Evolutionary conservation across 2,113 vertebrate species (phyloP).

Genomic region (Mellivora capensis): DNA sequence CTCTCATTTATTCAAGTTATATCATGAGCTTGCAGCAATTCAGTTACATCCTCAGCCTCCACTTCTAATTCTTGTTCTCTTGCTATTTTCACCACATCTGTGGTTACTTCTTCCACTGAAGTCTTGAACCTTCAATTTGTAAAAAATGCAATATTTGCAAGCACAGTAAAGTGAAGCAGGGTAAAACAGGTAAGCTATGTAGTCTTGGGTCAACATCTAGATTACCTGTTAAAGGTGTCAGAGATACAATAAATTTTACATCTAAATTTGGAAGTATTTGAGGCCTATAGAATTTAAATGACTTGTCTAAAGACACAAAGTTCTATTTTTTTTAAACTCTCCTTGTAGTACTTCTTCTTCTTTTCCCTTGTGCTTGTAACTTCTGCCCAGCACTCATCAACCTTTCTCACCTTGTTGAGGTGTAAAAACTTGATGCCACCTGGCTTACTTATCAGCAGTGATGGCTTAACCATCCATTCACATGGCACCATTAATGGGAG

Average conservation of each 20-base stretch:
- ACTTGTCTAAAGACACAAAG: not conserved
- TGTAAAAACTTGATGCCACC: not conserved
- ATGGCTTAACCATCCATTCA: not conserved
- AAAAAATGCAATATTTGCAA: not conserved
- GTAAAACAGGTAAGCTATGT: not conserved
- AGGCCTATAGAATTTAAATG: not conserved
- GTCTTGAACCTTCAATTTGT: not conserved
- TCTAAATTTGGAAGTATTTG: not conserved
- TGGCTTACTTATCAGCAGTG: not conserved
- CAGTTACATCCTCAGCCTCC: not conserved
- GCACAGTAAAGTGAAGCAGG: not conserved
- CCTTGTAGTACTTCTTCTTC: not conserved
- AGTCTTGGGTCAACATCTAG: not conserved
- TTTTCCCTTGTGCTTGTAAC: not conserved
- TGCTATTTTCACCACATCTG: not conserved
- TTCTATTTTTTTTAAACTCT: not conserved
- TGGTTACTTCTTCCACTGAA: not conserved
- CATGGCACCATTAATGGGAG: not conserved
- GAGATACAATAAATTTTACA: not conserved
- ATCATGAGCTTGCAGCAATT: not conserved
- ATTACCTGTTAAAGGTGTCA: not conserved
- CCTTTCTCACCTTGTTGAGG: not conserved
- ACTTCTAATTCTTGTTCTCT: not conserved
- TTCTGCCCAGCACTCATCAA: not conserved
- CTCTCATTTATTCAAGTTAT: not conserved